These are phyloP conservation scores for Streptopelia turtur DNA, from an alignment of 2,797 vertebrate genomes.

Conservation along the genomic window DNA sequence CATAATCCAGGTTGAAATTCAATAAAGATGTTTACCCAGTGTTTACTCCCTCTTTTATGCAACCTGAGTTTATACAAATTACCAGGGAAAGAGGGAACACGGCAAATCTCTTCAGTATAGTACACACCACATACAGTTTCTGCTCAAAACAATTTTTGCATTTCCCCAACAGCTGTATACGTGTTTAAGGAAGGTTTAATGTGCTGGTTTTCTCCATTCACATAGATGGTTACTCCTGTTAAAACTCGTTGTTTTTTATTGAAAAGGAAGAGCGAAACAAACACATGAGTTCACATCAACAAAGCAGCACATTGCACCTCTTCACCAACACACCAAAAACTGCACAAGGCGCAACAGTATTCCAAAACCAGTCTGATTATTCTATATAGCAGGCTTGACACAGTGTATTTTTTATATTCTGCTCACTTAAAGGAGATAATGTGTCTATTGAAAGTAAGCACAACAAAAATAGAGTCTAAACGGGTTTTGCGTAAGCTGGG, in stretches of 20 bases:
- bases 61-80: background rate
- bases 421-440: background rate
- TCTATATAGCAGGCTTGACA: background rate
- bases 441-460: background rate
- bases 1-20: background rate
- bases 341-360: background rate
- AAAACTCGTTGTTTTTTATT: background rate
- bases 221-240: background rate
- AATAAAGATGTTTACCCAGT: background rate
- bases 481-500: background rate
- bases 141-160: background rate
- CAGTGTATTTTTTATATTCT: background rate
- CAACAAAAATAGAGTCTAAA: background rate
- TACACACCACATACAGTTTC: background rate
- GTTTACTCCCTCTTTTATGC: background rate
- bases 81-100: background rate
- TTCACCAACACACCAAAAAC: background rate
- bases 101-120: background rate
- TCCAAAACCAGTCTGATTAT: background rate
- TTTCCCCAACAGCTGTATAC: background rate
- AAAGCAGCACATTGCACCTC: background rate
- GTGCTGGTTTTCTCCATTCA: background rate
- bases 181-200: background rate
- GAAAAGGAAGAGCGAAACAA: background rate
- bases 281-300: background rate